Conservation (phyloP, 1,140 invertebrate species). For the Ceratina calcarata region DNA sequence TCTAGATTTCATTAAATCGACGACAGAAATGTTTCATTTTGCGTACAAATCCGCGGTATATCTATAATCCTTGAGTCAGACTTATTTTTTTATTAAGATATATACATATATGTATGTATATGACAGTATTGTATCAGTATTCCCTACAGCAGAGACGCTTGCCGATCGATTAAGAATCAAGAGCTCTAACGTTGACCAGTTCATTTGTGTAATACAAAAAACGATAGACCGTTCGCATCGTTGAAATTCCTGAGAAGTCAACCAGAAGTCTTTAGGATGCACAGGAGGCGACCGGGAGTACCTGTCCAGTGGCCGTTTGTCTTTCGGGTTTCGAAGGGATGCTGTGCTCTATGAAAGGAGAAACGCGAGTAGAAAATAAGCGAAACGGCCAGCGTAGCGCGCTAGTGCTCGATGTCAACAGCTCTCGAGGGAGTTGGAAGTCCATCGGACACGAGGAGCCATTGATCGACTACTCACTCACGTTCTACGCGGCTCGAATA, state of each 20-base stretch:
- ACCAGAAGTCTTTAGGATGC: slow-evolving; percentile 24
- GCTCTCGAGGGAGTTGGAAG: slow-evolving; percentile 57
- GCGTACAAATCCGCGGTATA: no score
- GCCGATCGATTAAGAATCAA: background rate
- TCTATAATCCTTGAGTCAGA: no score
- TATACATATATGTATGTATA: no score
- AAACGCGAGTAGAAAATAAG: slow-evolving; percentile 32
- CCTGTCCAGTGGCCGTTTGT: slow-evolving; percentile 37
- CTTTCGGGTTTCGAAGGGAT: background rate
- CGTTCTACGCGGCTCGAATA: slow-evolving; percentile 45
- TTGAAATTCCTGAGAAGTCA: background rate
- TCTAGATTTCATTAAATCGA: no score
- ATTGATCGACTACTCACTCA: slow-evolving; percentile 49
- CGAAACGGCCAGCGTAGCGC: slow-evolving; percentile 53
- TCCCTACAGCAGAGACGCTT: background rate
- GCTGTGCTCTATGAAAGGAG: slow-evolving; percentile 44
- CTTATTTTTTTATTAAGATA: no score
- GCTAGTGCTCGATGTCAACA: slow-evolving; percentile 58
- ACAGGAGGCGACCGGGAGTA: slow-evolving; percentile 7
- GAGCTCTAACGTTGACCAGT: slow-evolving; percentile 14
- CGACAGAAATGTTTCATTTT: no score
- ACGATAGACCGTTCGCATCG: background rate
- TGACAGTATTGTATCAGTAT: no score
- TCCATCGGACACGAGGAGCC: slow-evolving; percentile 33
- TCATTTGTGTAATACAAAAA: slow-evolving; percentile 34